A percentile compares a stretch with the other conserved stretches of the same genome.
These are phyloP conservation scores for Actias luna DNA, from an alignment of 2,888 invertebrate genomes.

Conservation along the genomic window DNA sequence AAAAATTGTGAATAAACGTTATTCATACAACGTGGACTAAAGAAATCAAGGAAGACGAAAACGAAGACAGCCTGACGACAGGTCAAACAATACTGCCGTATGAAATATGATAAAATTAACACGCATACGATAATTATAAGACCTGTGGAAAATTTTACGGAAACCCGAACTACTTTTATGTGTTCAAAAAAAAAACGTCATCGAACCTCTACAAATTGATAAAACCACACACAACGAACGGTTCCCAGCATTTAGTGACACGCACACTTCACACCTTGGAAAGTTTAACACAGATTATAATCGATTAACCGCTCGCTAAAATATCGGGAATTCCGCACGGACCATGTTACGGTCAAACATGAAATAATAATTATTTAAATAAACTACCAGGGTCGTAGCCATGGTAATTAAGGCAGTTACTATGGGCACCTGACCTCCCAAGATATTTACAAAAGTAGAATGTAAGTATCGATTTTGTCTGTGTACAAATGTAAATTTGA, in stretches of 20 bases:
- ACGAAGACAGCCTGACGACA: neutral
- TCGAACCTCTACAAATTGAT: conserved; percentile 11
- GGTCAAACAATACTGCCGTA: neutral
- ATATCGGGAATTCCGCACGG: conserved; percentile 29
- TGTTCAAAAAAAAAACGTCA: conserved; percentile 11
- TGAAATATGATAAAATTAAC: neutral
- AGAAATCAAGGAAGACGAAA: neutral
- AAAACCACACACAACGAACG: conserved; percentile 10
- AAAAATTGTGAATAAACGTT: neutral
- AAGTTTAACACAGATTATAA: conserved; percentile 41
- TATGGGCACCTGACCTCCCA: neutral
- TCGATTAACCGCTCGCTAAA: conserved; percentile 37
- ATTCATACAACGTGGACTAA: neutral
- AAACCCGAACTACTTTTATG: conserved; percentile 4
- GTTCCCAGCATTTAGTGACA: conserved; percentile 15
- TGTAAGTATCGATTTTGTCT: too few relatives aligned
- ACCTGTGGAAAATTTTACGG: conserved; percentile 7
- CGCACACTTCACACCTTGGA: conserved; percentile 42
- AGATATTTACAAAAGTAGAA: too few relatives aligned
- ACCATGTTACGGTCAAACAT: conserved; percentile 13
- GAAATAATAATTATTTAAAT: conserved; percentile 30
- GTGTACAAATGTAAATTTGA: too few relatives aligned
- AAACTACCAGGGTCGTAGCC: conserved; percentile 17
- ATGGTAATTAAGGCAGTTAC: neutral
- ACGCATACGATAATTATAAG: conserved; percentile 3